These are phyloP conservation scores for Odocoileus hemionus DNA, from an alignment of 2,113 vertebrate genomes.

Conservation along the genomic window DNA sequence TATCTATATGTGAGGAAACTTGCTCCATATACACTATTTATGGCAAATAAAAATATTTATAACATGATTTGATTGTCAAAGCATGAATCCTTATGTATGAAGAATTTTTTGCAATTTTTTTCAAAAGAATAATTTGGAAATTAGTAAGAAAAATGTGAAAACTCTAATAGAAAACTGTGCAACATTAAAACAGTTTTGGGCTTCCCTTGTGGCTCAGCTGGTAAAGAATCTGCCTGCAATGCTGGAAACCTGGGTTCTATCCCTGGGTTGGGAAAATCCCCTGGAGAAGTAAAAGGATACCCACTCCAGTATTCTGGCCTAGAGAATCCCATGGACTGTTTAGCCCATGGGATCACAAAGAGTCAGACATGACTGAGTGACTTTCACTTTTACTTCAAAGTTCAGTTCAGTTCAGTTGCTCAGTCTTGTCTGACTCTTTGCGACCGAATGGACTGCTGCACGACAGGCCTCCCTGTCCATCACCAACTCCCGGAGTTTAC, in stretches of 20 bases:
- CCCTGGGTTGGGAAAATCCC: not conserved
- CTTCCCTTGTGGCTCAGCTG: not conserved
- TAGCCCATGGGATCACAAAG: not conserved
- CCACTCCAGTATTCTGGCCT: not conserved
- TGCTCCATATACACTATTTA: not conserved
- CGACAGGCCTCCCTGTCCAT: not conserved
- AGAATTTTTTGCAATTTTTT: not conserved
- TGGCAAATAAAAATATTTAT: slow-evolving; percentile 30
- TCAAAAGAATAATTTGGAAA: not conserved
- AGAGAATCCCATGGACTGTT: not conserved
- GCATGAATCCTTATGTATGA: not conserved
- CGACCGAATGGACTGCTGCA: not conserved
- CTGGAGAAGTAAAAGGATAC: not conserved
- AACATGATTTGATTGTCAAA: not conserved
- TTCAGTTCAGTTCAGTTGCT: not conserved
- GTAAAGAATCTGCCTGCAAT: not conserved
- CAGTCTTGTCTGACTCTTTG: not conserved
- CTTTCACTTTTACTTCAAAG: not conserved
- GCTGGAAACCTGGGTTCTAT: not conserved
- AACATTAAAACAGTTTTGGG: not conserved
- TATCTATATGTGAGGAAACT: not conserved
- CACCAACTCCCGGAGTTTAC: not conserved
- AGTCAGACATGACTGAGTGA: not conserved
- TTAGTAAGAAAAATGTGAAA: slow-evolving; percentile 6
- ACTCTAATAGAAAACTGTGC: not conserved